phyloP scores from a whole-genome alignment of 1,140 invertebrate species.

The Meloidogyne exigua region DNA sequence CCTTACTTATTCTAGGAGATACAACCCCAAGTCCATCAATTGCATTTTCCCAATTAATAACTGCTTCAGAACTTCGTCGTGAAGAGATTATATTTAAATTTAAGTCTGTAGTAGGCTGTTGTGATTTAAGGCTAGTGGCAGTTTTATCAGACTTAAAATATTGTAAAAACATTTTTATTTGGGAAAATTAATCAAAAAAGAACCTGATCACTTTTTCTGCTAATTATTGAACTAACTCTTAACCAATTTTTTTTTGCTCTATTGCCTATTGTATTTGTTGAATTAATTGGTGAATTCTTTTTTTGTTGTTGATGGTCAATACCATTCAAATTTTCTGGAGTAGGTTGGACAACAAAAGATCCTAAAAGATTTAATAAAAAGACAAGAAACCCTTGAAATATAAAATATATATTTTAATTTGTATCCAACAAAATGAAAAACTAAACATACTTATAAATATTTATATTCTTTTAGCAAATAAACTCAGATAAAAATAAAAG shows the following conservation, averaged over 20 bases:
- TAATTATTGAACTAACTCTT: constrained; percentile 1
- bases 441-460: no score
- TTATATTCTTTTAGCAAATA: no score
- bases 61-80: constrained; percentile 13
- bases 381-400: not conserved
- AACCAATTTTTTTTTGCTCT: constrained; percentile 11
- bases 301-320: constrained; percentile 1
- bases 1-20: constrained; percentile 1
- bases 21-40: constrained; percentile 26
- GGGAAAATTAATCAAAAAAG: not conserved
- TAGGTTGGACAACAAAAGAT: not conserved
- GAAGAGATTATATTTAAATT: constrained; percentile 3
- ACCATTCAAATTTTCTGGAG: not conserved
- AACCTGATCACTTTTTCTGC: not conserved
- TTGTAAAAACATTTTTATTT: not conserved
- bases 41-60: constrained; percentile 22
- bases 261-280: not conserved
- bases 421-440: no score
- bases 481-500: no score
- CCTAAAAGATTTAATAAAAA: not conserved
- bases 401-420: no score
- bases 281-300: constrained; percentile 5
- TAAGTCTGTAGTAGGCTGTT: not conserved
- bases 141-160: not conserved
- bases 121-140: not conserved